Evolutionary conservation across 35 echinoderm and acorn worm species (phyloP), one percentile per base, ranked within the genome.

Genomic region (Hemicentrotus pulcherrimus): DNA sequence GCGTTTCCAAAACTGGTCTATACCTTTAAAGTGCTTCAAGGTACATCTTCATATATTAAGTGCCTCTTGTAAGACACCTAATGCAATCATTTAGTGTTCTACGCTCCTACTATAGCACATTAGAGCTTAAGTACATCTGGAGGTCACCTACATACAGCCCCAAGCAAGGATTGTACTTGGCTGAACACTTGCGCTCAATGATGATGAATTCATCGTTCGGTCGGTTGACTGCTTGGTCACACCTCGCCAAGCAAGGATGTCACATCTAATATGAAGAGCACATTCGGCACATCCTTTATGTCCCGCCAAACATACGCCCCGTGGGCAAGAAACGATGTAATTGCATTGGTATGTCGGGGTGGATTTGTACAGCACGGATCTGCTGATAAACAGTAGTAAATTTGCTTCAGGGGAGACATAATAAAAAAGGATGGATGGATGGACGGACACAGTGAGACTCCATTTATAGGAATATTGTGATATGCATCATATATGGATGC

Each of bases 201-300:
- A 78, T 78, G 65, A 78, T 78, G 65, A 78, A 78, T 78, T 78
- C n/a, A 78, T 78, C 65, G 65, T 78, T n/a, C 19, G 65, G 22
- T 78, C n/a, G 65, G 65, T n/a, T n/a, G n/a, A n/a, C 65, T 78
- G 65, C 65, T 2, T 2, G 19, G 65, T 78, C 65, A 78, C 65
- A 78, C 65, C 65, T 78, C 65, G 65, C 65, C 4, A n/a, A 28
- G 65, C 65, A 78, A 78, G 65, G 65, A 78, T 78, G 65, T 78
- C 65, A 1, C 2, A 78, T 78, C 65, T n/a, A 78, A 78, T 78
- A 78, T 78, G 28, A 18, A n/a, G 65, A 22, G 65, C 6, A 78
- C 24, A n/a, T 28, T 2, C 65, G 65, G 65, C 65, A 78, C 19
- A 78, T 22, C 65, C 65, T 78, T 78, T 78, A 78, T 78, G 65